phyloP scores from a whole-genome alignment of 2,113 vertebrate species.

The Microtus richardsoni region DNA sequence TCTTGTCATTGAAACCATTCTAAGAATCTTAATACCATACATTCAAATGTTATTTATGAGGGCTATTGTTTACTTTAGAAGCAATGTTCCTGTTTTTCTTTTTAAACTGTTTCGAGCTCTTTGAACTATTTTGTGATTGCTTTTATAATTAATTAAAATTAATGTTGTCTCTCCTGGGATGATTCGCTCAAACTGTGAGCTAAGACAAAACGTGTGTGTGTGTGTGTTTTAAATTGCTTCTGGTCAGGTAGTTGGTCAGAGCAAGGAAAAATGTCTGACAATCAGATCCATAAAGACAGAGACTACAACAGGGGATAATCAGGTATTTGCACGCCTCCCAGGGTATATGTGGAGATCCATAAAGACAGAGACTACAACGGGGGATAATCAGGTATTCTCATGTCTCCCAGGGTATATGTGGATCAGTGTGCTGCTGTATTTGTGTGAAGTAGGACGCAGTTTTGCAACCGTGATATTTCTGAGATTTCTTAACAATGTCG shows the following conservation, averaged over 20 bases:
- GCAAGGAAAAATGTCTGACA: neutral
- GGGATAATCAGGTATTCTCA: no score
- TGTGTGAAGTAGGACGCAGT: neutral
- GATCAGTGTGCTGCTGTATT: neutral
- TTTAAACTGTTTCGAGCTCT: neutral
- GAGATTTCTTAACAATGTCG: neutral
- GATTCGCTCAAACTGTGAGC: neutral
- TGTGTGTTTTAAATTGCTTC: neutral
- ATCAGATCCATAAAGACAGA: neutral
- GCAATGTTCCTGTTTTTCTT: neutral
- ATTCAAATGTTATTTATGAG: neutral
- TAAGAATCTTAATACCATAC: neutral
- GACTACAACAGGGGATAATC: no score
- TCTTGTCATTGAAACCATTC: neutral
- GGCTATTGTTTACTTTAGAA: neutral
- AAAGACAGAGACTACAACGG: no score
- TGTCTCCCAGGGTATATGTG: neutral
- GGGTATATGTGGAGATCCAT: neutral
- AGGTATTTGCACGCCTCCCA: no score
- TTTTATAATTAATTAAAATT: neutral
- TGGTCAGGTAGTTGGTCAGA: no score
- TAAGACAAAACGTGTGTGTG: neutral
- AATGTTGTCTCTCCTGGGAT: neutral
- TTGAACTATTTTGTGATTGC: constrained; percentile 10
- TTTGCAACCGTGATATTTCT: neutral